A percentile compares a stretch with the other conserved stretches of the same genome.
These are phyloP conservation scores for Brachionus koreanus DNA, from an alignment of 1,140 invertebrate genomes.

Conservation along the genomic window DNA sequence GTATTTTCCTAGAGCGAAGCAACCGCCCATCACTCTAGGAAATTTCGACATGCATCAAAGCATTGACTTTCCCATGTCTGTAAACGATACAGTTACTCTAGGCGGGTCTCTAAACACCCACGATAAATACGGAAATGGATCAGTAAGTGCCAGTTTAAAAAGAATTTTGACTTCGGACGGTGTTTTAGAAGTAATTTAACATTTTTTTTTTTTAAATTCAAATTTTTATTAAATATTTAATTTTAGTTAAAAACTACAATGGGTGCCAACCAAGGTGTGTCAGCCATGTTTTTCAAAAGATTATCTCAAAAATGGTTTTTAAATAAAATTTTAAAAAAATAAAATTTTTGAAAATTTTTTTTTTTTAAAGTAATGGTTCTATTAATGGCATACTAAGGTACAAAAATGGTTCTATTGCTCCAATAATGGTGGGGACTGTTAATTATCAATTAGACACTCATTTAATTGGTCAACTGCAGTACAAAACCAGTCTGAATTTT, in stretches of 20 bases:
- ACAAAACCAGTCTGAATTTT: conserved; percentile 21
- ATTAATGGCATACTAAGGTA: not conserved
- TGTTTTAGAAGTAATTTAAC: conserved; percentile 14
- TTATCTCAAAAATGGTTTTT: conserved; percentile 39
- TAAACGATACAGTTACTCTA: conserved; percentile 2
- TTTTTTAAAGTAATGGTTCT: not conserved
- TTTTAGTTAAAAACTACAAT: conserved; percentile 30
- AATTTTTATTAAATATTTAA: not conserved
- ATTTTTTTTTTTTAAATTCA: not conserved
- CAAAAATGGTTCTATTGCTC: conserved; percentile 11
- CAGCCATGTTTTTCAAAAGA: conserved; percentile 2
- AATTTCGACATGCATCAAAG: conserved; percentile 37
- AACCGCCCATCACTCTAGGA: not conserved
- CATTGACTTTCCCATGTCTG: conserved; percentile 14
- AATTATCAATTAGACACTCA: conserved; percentile 25
- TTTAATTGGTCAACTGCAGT: conserved; percentile 2
- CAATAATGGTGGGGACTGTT: not conserved
- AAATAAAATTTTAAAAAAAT: not conserved
- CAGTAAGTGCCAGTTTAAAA: conserved; percentile 14
- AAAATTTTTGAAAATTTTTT: not conserved
- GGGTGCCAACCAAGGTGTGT: conserved; percentile 9
- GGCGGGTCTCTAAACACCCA: conserved; percentile 16
- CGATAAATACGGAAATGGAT: not conserved
- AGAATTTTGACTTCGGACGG: not conserved
- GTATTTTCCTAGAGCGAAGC: not conserved